phyloP scores from a whole-genome alignment of 2,113 vertebrate species.

The Phainopepla nitens region DNA sequence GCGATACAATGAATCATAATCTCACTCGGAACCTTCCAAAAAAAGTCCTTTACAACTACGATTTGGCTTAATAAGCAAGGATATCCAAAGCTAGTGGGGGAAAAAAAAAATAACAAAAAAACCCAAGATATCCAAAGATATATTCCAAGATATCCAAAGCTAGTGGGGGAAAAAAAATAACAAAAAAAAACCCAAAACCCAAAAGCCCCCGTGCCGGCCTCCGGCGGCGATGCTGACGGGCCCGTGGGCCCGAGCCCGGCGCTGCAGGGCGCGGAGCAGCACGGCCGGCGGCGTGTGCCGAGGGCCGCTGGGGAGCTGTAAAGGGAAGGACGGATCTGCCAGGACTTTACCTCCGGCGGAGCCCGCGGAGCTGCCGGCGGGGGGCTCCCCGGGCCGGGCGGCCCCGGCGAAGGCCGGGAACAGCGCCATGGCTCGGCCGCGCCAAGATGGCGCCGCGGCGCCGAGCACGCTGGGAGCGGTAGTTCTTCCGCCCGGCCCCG shows the following conservation, averaged over 20 bases:
- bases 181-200: not conserved
- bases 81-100: accelerated
- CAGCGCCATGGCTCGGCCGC: slow-evolving; percentile 36
- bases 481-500: not conserved
- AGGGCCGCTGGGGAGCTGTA: not conserved
- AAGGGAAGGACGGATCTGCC: not conserved
- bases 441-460: not conserved
- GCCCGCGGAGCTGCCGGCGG: not conserved
- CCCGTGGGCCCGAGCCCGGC: not conserved
- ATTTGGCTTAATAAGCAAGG: not conserved
- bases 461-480: slow-evolving; percentile 9
- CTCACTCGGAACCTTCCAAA: not conserved
- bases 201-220: not conserved
- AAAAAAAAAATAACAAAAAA: too few relatives aligned
- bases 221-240: not conserved
- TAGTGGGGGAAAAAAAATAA: accelerated
- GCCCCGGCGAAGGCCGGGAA: slow-evolving; percentile 66
- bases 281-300: not conserved
- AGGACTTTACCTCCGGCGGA: slow-evolving; percentile 40
- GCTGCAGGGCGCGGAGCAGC: not conserved
- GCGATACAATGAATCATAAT: not conserved
- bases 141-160: not conserved
- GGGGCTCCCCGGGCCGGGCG: not conserved
- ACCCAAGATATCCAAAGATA: too few relatives aligned
- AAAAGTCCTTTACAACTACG: not conserved